Base-by-base conservation (phyloP, 2,888 invertebrate species). In the Lissocephala sabroskyi region DNA sequence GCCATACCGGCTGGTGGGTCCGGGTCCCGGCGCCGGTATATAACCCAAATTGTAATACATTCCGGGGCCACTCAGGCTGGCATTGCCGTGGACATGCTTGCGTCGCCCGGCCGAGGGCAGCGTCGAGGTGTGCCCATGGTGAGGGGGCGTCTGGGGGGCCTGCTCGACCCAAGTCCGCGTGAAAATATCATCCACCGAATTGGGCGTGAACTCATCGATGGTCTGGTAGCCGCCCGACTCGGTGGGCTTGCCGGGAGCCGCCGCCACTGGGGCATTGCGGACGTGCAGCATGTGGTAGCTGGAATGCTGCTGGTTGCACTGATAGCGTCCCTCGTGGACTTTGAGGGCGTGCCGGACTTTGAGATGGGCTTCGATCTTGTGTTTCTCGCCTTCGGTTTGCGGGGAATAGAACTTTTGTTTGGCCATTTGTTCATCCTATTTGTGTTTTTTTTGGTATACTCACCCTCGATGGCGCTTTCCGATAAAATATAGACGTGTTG, bases 281-380 rank as follows among this genome's bases (percentile, higher is more conserved):
- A 85, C 82, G 45, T 73, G 79, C 52, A 84, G 59, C 70, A 68
- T 68, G 51, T 82, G 81, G 30, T 77, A 79, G 49, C 79, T 82
- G 52, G 62, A 62, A 52, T 81, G 80, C 33, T 65, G 61, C 46
- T 65, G 55, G 56, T 83, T 85, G 64, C 85, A 85, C 67, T 83
- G 80, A 65, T 85, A 85, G 46, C 73, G 77, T 39, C 85, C 85
- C 53, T 82, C 82, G 59, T 85, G 85, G 41, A 79, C 82, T 65
- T 80, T 79, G 1, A 83, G 62, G 4, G 85, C 85, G 41, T 81
- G 83, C 33, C 80, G 79, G 53, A 85, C 85, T 43, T 73, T 80
- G 18, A 85, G 64, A 48, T 80, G 80, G 41, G 84, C 84, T 71
- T 84, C 83, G 50, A 84, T 83, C 76, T 81, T 84, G 65, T 84